phyloP scores from a whole-genome alignment of 2,797 vertebrate genomes.

The Myripristis murdjan region DNA sequence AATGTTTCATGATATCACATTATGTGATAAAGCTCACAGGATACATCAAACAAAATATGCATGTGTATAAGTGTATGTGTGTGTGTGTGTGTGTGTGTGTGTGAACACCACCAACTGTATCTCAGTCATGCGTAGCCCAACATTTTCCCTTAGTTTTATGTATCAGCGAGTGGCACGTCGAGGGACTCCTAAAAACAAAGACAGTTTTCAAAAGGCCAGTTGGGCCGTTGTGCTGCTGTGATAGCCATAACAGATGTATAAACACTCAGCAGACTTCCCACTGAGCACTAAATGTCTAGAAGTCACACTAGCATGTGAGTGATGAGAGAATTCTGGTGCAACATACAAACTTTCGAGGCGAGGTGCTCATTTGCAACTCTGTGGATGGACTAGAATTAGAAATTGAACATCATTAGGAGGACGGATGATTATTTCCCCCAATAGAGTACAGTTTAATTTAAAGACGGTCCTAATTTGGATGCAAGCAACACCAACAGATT shows the following conservation, averaged over 20 bases:
- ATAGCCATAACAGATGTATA: slow-evolving; percentile 71
- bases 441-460: slow-evolving; percentile 18
- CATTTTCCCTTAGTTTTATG: slow-evolving; percentile 51
- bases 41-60: slow-evolving; percentile 23
- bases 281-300: slow-evolving; percentile 68
- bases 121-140: slow-evolving; percentile 42
- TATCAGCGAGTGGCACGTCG: slow-evolving; percentile 50
- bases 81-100: slow-evolving; percentile 12
- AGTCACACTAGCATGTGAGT: slow-evolving; percentile 38
- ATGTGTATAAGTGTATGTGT: not conserved
- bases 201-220: slow-evolving; percentile 59
- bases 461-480: slow-evolving; percentile 36
- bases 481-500: slow-evolving; percentile 29
- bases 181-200: slow-evolving; percentile 68
- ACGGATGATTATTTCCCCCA: slow-evolving; percentile 26
- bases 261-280: slow-evolving; percentile 59
- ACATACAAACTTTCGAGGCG: slow-evolving; percentile 25
- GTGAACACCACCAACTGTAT: slow-evolving; percentile 14
- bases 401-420: slow-evolving; percentile 11
- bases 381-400: slow-evolving; percentile 22
- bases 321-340: slow-evolving; percentile 33
- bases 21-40: slow-evolving; percentile 28
- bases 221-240: slow-evolving; percentile 41
- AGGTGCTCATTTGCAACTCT: slow-evolving; percentile 30
- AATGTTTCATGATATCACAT: slow-evolving; percentile 42